Base-by-base conservation (phyloP, 2,888 invertebrate species). In the Theretra japonica region DNA sequence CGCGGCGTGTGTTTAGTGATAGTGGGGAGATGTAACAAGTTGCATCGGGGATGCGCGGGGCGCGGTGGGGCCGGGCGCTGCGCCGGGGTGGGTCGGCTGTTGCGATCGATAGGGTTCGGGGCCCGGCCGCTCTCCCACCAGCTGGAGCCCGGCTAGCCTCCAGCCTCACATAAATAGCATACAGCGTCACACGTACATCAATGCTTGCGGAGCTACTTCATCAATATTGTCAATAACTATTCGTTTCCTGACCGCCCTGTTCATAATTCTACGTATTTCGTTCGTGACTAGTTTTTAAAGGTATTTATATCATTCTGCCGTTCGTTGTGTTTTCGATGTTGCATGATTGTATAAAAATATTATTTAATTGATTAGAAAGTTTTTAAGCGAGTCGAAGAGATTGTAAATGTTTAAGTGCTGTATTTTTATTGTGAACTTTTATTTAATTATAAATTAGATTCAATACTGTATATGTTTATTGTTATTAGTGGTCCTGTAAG, bases 21-120 rank as follows among this genome's bases (percentile, higher is more conserved):
- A 41, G 41, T 41, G 41, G 41, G 5, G 81, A 89, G 88, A 88
- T 86, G 90, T 91, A 91, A 91, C 91, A 91, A 91, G 91, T 92
- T 91, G 90, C 90, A 90, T 86, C 83, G 81, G 82, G 81, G 82
- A 82, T 86, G 87, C 84, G 85, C 78, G 80, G 83, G 81, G 79
- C 73, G 73, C 78, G 73, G 79, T 80, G 77, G 83, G 81, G 77
- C 80, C 80, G 80, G 76, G 76, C 76, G 80, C 69, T 77, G 80
- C 69, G 79, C 73, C 75, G 76, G 78, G 80, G 77, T 75, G 81
- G 77, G 74, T 72, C 68, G 70, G 57, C 59, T 25, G 60, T 41
- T 73, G 77, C 81, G 84, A 84, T 85, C 84, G 81, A 85, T 84
- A 83, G 79, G 77, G 81, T 80, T 73, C 76, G 78, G 72, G 79